Conservation (phyloP, 2,113 vertebrate genomes). For the Xyrauchen texanus region DNA sequence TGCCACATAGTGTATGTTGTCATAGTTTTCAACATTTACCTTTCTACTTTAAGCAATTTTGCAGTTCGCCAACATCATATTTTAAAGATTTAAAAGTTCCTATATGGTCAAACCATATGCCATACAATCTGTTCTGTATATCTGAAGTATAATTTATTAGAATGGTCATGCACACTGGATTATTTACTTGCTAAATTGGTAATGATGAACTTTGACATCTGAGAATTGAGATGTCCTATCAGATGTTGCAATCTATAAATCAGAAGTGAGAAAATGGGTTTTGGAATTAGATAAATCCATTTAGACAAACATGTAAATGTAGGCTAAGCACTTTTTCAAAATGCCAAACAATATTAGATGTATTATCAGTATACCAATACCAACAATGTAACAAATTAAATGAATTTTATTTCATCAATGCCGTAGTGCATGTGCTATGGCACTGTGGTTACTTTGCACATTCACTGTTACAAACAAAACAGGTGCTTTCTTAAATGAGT, state of each 20-base stretch:
- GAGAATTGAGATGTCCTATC: neutral
- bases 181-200: conserved; percentile 3
- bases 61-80: too few relatives aligned
- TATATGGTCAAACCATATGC: neutral
- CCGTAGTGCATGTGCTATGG: too few relatives aligned
- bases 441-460: too few relatives aligned
- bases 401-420: too few relatives aligned
- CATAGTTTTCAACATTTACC: too few relatives aligned
- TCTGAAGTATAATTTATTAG: neutral
- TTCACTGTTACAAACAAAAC: neutral
- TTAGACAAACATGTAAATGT: neutral
- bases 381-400: too few relatives aligned
- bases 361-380: too few relatives aligned
- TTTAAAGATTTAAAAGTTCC: too few relatives aligned
- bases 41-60: too few relatives aligned
- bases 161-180: conserved; percentile 1
- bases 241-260: neutral
- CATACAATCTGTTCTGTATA: neutral
- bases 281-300: neutral
- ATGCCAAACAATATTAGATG: neutral
- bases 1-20: too few relatives aligned
- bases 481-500: neutral
- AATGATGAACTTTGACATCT: neutral
- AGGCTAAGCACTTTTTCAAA: neutral
- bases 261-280: neutral